phyloP scores from a whole-genome alignment of 1,140 invertebrate species.

The Pseudoatta argentina region DNA sequence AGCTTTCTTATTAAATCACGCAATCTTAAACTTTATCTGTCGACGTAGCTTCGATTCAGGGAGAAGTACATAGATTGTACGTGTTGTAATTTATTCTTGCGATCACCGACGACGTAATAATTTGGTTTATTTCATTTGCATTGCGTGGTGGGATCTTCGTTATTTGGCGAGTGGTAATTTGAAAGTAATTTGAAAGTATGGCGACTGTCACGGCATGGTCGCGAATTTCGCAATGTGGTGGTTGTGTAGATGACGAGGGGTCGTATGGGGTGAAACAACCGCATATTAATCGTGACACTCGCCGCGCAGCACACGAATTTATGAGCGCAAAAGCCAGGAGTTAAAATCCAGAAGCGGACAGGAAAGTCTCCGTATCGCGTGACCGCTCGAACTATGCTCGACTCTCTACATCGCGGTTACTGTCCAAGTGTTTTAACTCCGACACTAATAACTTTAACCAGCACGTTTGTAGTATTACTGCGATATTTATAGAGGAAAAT shows the following conservation, averaged over 20 bases:
- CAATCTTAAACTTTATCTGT: neutral
- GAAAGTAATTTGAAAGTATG: slow-evolving; percentile 69
- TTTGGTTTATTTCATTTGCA: slow-evolving; percentile 51
- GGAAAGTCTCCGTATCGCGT: slow-evolving; percentile 70
- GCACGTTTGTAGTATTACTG: slow-evolving; percentile 35
- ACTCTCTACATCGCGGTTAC: slow-evolving; percentile 55
- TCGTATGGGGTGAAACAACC: slow-evolving; percentile 35
- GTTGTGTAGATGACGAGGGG: slow-evolving; percentile 8
- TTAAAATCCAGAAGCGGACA: slow-evolving; percentile 59
- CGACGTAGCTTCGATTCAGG: neutral
- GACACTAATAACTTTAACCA: slow-evolving; percentile 58
- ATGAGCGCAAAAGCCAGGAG: slow-evolving; percentile 60
- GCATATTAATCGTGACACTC: slow-evolving; percentile 73
- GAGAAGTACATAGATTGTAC: neutral
- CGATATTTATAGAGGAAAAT: neutral
- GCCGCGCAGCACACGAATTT: slow-evolving; percentile 66
- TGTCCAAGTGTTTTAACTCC: slow-evolving; percentile 60
- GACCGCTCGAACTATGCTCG: slow-evolving; percentile 63
- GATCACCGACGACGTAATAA: slow-evolving; percentile 40
- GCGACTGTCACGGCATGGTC: slow-evolving; percentile 58
- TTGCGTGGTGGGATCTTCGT: slow-evolving; percentile 34
- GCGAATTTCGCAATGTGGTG: slow-evolving; percentile 42
- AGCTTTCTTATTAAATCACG: slow-evolving; percentile 9
- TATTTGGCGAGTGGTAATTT: slow-evolving; percentile 57
- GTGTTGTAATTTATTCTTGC: slow-evolving; percentile 31